Conservation (phyloP, 1,140 invertebrate species). For the Penaeus vannamei region DNA sequence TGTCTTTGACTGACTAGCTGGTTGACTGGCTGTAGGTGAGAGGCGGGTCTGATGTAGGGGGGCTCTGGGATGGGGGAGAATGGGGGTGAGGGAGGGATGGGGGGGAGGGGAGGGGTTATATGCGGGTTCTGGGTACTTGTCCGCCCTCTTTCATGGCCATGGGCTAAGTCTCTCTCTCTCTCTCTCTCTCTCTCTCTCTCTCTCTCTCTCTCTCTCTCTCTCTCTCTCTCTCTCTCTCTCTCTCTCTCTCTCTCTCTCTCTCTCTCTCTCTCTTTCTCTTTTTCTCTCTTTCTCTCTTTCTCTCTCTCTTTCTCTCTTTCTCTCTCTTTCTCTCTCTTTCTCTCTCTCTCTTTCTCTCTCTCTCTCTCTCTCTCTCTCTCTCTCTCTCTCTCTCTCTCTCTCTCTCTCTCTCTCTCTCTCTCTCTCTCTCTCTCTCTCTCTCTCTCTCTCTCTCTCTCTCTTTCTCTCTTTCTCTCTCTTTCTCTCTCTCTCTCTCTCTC, state of each 20-base stretch:
- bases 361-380: conserved; percentile 11
- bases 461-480: not conserved
- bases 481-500: not conserved
- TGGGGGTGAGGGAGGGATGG: too few relatives aligned
- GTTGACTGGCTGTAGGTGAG: too few relatives aligned
- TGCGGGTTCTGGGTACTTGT: too few relatives aligned
- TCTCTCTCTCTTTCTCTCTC: conserved; percentile 7
- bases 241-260: conserved; percentile 16
- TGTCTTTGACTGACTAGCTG: not conserved
- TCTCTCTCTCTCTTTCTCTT: not conserved
- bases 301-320: conserved; percentile 9
- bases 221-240: not conserved
- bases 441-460: conserved; percentile 22
- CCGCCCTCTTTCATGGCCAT: too few relatives aligned
- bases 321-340: not conserved
- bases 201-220: not conserved
- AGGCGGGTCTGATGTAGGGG: too few relatives aligned
- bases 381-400: conserved; percentile 25
- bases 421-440: conserved; percentile 19
- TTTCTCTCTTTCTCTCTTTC: not conserved
- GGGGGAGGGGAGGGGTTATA: too few relatives aligned
- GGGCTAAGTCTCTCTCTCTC: not conserved
- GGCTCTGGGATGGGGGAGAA: too few relatives aligned
- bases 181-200: not conserved
- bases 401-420: conserved; percentile 25